Conservation (phyloP, 2,888 invertebrate genomes). For the Seladonia tumulorum region DNA sequence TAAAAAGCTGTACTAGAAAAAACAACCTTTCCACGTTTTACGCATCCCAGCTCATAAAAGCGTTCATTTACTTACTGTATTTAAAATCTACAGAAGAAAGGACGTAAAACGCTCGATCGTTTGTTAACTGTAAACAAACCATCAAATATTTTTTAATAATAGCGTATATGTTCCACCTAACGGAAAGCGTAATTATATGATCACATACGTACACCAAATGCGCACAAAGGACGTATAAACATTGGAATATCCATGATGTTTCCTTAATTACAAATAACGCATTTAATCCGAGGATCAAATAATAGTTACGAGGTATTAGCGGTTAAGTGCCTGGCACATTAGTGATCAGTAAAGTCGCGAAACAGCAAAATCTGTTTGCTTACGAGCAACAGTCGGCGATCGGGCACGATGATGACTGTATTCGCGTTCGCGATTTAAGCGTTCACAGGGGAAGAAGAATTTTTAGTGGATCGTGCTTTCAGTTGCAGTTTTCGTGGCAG, state of each 20-base stretch:
- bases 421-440: neutral
- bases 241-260: neutral
- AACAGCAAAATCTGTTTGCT: neutral
- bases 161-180: no score
- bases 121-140: neutral
- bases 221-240: neutral
- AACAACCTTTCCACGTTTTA: no score
- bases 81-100: no score
- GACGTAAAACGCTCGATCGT: no score
- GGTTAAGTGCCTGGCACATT: neutral
- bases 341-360: neutral
- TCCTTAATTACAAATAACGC: neutral
- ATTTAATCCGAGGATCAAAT: neutral
- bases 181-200: no score
- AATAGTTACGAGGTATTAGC: neutral
- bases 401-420: neutral
- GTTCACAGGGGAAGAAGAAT: neutral
- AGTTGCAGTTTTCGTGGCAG: constrained; percentile 58
- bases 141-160: neutral
- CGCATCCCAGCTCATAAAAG: no score
- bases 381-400: neutral
- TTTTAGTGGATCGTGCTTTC: neutral
- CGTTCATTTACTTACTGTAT: no score
- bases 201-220: no score
- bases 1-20: no score